Evolutionary conservation across 1,140 invertebrate genomes (phyloP), one percentile per base, ranked within the genome.

Genomic region (Drosophila ercepeae): DNA sequence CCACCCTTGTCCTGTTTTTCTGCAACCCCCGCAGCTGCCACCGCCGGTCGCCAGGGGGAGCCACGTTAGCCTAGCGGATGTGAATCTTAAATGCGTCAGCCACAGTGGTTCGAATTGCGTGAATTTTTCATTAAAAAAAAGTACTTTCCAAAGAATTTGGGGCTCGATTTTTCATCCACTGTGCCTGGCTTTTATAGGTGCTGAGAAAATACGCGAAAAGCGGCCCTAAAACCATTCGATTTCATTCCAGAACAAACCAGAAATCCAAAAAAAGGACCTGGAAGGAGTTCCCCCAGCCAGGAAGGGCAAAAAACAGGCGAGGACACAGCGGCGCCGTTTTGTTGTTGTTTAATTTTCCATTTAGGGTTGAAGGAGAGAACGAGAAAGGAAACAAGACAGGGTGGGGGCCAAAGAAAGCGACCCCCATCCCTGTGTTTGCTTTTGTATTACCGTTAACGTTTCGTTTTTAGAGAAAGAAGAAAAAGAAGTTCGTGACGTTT

Each of bases 291-390:
- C 27, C 27, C 27, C 6, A 29, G 36, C 29, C 6, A 32, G 29
- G 9, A 11, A 32, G 39, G 14, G 23, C 57, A 70, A 49, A 72
- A 49, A 73, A 39, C 68, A 51, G 32, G 25, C 27, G 34, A 67
- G 75, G 79, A 71, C 78, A 71, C 34, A 50, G 63, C 64, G 79
- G 78, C 79, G 79, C 79, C 79, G 60, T 51, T 58, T 78, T 88
- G 83, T 82, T 88, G 82, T 81, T 82, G 82, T 79, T 88, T 88
- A 75, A 82, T 78, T 86, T 88, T 82, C 55, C 69, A 75, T 88
- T 82, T 88, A 71, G 73, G 82, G 76, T 86, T 86, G 79, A 55
- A 45, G 34, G 61, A 41, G 16, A 34, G 46, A 70, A 45, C 13
- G 52, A 48, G 52, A 58, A 11, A 16, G 29, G 21, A 34, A 23